Base-by-base conservation (phyloP, 2,113 vertebrate species). In the Zonotrichia leucophrys region DNA sequence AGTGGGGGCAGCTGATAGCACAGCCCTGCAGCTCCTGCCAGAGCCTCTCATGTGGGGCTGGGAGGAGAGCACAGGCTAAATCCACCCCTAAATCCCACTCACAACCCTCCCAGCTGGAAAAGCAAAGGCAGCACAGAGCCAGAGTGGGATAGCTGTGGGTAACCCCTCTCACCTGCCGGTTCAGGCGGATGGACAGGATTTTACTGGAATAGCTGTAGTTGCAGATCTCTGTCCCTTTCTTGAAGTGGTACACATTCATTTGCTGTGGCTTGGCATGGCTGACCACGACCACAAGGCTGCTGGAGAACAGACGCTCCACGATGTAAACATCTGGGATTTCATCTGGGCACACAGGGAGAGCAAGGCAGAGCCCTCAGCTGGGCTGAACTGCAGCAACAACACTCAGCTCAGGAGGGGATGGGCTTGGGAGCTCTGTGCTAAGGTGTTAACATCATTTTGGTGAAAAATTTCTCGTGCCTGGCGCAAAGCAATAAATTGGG, bases 191-290 rank as follows among this genome's bases (percentile, higher is more conserved):
- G 78, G 99, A 98, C 73, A 99, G 95, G 91, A 99, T 99, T 85
- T 98, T 98, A 97, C 97, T 98, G 94, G 98, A 98, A 96, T 99
- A 99, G 98, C 98, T 99, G 94, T 99, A 99, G 96, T 99, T 99
- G 94, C 99, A 99, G 97, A 99, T 99, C 97, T 99, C 99, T 0
- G 99, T 99, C 83, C 99, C 99, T 96, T 99, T 99, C 97, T 99
- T 99, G 97, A 99, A 99, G 97, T 99, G 99, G 84, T 99, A 99
- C 84, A 99, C 99, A 53, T 99, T 99, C 99, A 99, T 99, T 58
- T 99, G 98, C n/a, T 98, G 98, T 0, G 99, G 99, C 90, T 97
- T 98, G 11, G 97, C 62, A 89, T 96, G 97, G 77, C 99, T 99
- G 90, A 99, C 99, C 95, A 99, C 98, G 31, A 99, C 99, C 62